Percentiles rank a stretch among this genome's conserved stretches.
These are phyloP conservation scores for Notoglanidium macrostoma DNA, from an alignment of 2,797 vertebrate genomes.

Conservation along the genomic window DNA sequence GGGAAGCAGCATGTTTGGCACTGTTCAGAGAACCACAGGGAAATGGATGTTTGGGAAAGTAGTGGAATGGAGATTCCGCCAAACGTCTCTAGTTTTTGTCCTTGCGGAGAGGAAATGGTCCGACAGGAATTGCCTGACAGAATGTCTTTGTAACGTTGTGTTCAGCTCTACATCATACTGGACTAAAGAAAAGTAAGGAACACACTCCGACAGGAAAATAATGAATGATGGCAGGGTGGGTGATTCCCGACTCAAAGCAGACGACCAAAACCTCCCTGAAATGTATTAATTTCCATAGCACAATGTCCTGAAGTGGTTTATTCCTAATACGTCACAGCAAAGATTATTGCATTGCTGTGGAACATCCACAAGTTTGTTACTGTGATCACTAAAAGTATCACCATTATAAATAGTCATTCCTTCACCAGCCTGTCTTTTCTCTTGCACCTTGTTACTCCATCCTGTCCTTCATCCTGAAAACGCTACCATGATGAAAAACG, in stretches of 20 bases:
- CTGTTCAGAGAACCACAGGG: slow-evolving; percentile 18
- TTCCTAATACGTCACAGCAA: neutral
- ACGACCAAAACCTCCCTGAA: neutral
- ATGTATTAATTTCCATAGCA: neutral
- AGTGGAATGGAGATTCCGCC: neutral
- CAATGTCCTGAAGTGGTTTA: neutral
- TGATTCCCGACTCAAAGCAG: neutral
- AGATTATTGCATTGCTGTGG: too few relatives aligned
- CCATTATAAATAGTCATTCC: too few relatives aligned
- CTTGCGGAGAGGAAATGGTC: slow-evolving; percentile 14
- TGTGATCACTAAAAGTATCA: too few relatives aligned
- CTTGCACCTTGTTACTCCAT: too few relatives aligned
- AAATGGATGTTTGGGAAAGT: slow-evolving; percentile 31
- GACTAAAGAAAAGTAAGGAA: slow-evolving; percentile 2
- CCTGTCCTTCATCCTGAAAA: too few relatives aligned
- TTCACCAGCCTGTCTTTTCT: too few relatives aligned
- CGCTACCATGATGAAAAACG: neutral
- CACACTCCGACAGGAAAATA: neutral
- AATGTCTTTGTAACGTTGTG: slow-evolving; percentile 17
- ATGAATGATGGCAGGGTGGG: neutral
- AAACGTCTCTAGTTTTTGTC: slow-evolving; percentile 21
- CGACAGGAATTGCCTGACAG: slow-evolving; percentile 16
- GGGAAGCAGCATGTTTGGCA: slow-evolving; percentile 31
- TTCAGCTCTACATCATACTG: slow-evolving; percentile 8
- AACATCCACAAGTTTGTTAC: too few relatives aligned